These are phyloP conservation scores for Chromoteleia sp. DNA, from an alignment of 2,888 invertebrate species.

Conservation along the genomic window DNA sequence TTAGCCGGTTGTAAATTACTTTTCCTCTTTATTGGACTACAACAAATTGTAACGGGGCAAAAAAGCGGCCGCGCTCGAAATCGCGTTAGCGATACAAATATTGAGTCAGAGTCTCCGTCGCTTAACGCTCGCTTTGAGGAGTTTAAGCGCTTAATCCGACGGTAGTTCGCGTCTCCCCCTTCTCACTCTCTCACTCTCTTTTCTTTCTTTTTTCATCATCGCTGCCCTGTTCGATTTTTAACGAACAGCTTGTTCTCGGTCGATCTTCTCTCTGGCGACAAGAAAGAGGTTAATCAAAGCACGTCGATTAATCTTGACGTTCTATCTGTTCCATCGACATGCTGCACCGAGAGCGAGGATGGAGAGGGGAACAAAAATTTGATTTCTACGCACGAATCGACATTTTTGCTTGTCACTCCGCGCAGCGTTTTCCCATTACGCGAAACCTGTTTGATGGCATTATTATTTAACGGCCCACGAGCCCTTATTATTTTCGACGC, in stretches of 20 bases:
- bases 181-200: background rate
- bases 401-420: constrained; percentile 48
- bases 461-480: constrained; percentile 36
- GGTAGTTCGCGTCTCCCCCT: constrained; percentile 10
- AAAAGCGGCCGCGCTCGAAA: constrained; percentile 29
- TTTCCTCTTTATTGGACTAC: constrained; percentile 54
- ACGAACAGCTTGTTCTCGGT: constrained; percentile 51
- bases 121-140: constrained; percentile 22
- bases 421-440: constrained; percentile 26
- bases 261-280: constrained; percentile 45
- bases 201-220: constrained; percentile 39
- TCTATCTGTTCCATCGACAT: constrained; percentile 58
- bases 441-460: constrained; percentile 45
- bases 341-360: constrained; percentile 11
- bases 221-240: constrained; percentile 41
- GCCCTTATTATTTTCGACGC: constrained; percentile 28
- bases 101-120: constrained; percentile 25
- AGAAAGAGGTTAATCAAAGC: constrained; percentile 67
- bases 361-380: constrained; percentile 23
- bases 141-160: constrained; percentile 54
- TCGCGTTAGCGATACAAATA: constrained; percentile 56
- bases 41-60: constrained; percentile 34
- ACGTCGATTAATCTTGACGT: constrained; percentile 66
- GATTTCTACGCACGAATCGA: constrained; percentile 44
- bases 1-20: constrained; percentile 30